Percentiles rank a stretch among this genome's conserved stretches.
phyloP scores from a whole-genome alignment of 2,888 invertebrate species.

The Hyposoter didymator region DNA sequence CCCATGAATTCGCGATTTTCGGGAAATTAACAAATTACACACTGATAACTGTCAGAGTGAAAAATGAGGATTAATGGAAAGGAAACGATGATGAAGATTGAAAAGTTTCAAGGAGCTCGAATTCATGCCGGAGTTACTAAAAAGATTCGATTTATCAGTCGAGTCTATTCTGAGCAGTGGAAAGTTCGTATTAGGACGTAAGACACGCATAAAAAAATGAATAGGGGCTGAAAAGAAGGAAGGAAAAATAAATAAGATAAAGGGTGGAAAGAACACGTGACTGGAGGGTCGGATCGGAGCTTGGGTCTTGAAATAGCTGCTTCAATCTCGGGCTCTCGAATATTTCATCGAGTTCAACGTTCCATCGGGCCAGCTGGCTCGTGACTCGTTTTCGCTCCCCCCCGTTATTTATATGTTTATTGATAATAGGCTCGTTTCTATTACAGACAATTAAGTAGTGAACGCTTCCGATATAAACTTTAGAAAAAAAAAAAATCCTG shows the following conservation, averaged over 20 bases:
- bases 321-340: slow-evolving; percentile 34
- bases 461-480: background rate
- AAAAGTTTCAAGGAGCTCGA: background rate
- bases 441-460: background rate
- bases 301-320: slow-evolving; percentile 9
- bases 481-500: background rate
- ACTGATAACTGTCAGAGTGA: too few relatives aligned
- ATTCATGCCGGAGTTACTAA: slow-evolving; percentile 5
- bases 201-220: slow-evolving; percentile 3
- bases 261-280: slow-evolving; percentile 16
- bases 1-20: too few relatives aligned
- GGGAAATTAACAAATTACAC: too few relatives aligned
- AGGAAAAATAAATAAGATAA: slow-evolving; percentile 8
- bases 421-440: background rate
- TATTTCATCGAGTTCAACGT: slow-evolving; percentile 55
- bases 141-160: slow-evolving; percentile 45
- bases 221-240: background rate
- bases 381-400: slow-evolving; percentile 4
- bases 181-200: background rate
- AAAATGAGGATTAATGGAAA: background rate
- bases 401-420: slow-evolving; percentile 8
- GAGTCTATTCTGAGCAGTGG: background rate
- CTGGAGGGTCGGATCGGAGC: slow-evolving; percentile 15
- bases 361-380: slow-evolving; percentile 14
- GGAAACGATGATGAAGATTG: background rate